Evolutionary conservation across 2,888 invertebrate genomes (phyloP), one percentile per base, ranked within the genome.

Genomic region (Tenthredo scrophulariae): DNA sequence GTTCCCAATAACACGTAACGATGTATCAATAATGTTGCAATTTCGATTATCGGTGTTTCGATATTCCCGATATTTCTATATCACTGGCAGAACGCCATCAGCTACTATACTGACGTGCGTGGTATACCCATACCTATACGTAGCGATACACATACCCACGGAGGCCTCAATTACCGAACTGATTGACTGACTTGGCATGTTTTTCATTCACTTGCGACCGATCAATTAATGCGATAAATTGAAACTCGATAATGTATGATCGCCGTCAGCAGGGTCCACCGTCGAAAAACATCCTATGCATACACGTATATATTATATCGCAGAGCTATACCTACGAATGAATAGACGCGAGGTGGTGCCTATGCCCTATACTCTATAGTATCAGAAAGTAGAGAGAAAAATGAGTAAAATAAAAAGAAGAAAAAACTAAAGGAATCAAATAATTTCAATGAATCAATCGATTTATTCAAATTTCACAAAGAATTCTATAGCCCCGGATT

Each of bases 1-100:
- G 58, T 80, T 80, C 80, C 80, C 80, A 62, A 80, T 80, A 80
- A 80, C 37, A 80, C 26, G n/a, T 80, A 50, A 62, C 58, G 40
- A 80, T 80, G 62, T 80, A 62, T 37, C 77, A 77, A 77, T 54
- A 77, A 77, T 77, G 80, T 40, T 40, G 80, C 80, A 37, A 80
- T 80, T 80, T 62, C 62, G 58, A 80, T 80, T 40, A 40, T 80
- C 80, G 80, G 29, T 62, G 72, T 74, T 43, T 43, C 43, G 40
- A 74, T 74, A 74, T 74, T 40, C 67, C 6, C 67, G 33, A 67
- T 67, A 67, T 67, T 67, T 67, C 67, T 29, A 22, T 15, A 67
- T 67, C 72, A 74, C 72, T 74, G 72, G 43, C 40, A n/a, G 72
- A n/a, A 40, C 72, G 40, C 72, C 72, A 74, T 74, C 72, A 37